Base-by-base conservation (phyloP, 1,140 invertebrate genomes). In the Drosophila watanabei region DNA sequence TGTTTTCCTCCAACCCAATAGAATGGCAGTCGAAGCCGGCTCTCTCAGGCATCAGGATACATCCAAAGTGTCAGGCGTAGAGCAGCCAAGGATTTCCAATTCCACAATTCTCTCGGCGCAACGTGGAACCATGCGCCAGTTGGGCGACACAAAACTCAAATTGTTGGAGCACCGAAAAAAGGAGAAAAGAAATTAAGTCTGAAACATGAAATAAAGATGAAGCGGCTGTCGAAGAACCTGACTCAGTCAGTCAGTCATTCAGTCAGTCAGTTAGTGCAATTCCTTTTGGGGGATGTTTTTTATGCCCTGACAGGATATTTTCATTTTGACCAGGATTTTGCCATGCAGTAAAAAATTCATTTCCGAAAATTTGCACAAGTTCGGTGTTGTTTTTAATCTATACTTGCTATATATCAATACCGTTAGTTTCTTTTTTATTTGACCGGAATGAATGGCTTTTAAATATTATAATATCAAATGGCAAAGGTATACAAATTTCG, bases 151-250 rank as follows among this genome's bases (percentile, higher is more conserved):
- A 87, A 63, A 86, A 80, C 66, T 87, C 66, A 87, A 83, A 88
- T 72, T 73, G 80, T 43, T 48, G 20, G 24, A 24, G 13, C 7
- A 30, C 20, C 28, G 32, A 41, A 56, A 52, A 77, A 68, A 30
- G 32, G 43, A 76, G 46, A 79, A 82, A 75, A 65, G 66, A 89
- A 89, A 79, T 78, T 71, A 88, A 81, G 85, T 79, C 69, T 54
- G 73, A 69, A 81, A 85, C 85, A 89, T 88, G 85, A 88, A 89
- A 88, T 89, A 88, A 88, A 85, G 78, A 88, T 89, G 85, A 88
- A 88, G 78, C 75, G 81, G 66, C 81, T 88, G 85, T 79, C 78
- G 60, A 80, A 72, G 68, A 49, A 60, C 37, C 78, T 65, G 76
- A 64, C 58, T 78, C 66, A 64, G 64, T 71, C 39, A 64, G 64